Conservation (phyloP, 2,113 vertebrate species). For the Rhynchomys soricoides region DNA sequence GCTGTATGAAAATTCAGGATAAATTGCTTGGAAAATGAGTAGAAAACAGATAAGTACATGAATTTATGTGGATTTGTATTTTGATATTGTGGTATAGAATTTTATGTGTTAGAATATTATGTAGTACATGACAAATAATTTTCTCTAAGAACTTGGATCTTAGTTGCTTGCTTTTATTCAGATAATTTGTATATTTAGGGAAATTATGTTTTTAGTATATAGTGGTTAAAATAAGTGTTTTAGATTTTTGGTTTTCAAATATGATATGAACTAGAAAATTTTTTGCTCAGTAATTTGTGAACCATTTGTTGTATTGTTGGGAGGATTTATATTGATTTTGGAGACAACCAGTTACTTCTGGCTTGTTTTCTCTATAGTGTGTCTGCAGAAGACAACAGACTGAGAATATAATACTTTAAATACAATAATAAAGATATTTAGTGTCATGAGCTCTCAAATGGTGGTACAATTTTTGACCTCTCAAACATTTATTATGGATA, state of each 20-base stretch:
- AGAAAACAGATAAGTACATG: conserved; percentile 16
- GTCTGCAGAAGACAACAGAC: not conserved
- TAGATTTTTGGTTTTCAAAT: conserved; percentile 47
- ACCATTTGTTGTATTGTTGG: not conserved
- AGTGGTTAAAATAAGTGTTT: conserved; percentile 35
- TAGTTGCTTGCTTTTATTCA: conserved; percentile 27
- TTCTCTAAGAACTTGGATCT: conserved; percentile 40
- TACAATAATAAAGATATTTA: conserved; percentile 4
- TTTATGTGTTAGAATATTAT: conserved; percentile 44
- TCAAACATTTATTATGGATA: conserved; percentile 36
- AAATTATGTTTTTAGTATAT: conserved; percentile 33
- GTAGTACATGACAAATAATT: not conserved
- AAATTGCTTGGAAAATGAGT: conserved; percentile 51
- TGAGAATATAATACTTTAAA: conserved; percentile 28
- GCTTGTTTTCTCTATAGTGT: not conserved
- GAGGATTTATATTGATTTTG: not conserved
- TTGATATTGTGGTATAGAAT: conserved; percentile 11
- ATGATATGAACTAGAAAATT: conserved; percentile 19
- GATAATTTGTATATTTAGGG: conserved; percentile 55
- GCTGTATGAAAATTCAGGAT: not conserved
- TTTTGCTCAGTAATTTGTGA: conserved; percentile 42
- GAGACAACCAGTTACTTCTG: not conserved
- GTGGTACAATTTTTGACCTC: conserved; percentile 35
- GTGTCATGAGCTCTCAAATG: conserved; percentile 30
- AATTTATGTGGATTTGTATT: conserved; percentile 41